Evolutionary conservation across 2,888 invertebrate species (phyloP), one percentile per base, ranked within the genome.

Genomic region (Rhopalosiphum nymphaeae): DNA sequence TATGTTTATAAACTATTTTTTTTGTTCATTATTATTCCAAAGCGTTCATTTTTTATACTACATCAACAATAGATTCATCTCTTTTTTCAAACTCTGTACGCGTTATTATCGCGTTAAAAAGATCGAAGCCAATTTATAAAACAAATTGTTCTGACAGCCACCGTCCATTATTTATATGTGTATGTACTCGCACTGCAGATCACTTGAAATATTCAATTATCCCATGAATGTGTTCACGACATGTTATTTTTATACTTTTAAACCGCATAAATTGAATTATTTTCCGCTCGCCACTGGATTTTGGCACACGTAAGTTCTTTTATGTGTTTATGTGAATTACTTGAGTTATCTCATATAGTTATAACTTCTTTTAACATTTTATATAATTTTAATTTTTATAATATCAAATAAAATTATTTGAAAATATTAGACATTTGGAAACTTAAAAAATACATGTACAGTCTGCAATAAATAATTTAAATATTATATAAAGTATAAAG

Each of bases 91-190:
- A 94, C 94, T 87, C 86, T 94, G 94, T 94, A 94, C 91, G 94
- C 94, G 94, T 94, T 94, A 94, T 94, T 94, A 94, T 94, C 94
- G 94, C 85, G 53, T 94, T 94, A 94, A 87, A 94, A 91, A 94
- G 94, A 94, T 94, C 94, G 94, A 91, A 94, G 90, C 94, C 94
- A 94, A 94, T 94, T 94, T 94, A 94, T 53, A 91, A 94, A 94
- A 94, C 94, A 94, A 94, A 94, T 94, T 91, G 94, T 94, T 94
- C 86, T 25, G 90, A 85, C 67, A 49, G 86, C 87, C 67, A 91
- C 53, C n/a, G 13, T 91, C 94, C 86, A 94, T 94, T 94, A 94
- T 94, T 90, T 86, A 49, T 89, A 78, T 67, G 91, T 86, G 53
- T 57, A 21, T 89, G 49, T 67, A 46, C 85, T 84, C 56, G 57